phyloP scores from a whole-genome alignment of 2,113 vertebrate species.

The Syrrhaptes paradoxus region DNA sequence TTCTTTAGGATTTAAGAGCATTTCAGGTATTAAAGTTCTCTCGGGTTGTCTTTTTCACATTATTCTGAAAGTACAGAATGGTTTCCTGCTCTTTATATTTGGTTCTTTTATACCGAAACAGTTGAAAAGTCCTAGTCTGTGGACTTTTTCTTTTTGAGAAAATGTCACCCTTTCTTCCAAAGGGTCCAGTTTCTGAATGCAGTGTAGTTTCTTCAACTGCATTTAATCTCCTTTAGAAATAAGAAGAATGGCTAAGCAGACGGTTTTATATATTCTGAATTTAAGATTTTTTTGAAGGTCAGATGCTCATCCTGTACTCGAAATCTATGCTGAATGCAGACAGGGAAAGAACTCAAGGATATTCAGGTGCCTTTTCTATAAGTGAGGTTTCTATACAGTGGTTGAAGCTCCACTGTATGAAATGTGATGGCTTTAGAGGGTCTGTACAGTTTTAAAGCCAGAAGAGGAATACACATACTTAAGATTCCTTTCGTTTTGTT shows the following conservation, averaged over 20 bases:
- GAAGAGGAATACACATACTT: background rate
- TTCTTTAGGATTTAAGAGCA: constrained; percentile 67
- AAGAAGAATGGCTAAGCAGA: constrained; percentile 57
- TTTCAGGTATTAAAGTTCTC: constrained; percentile 66
- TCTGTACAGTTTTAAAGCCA: background rate
- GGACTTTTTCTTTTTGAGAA: constrained; percentile 63
- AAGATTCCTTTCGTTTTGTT: background rate
- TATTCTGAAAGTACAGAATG: constrained; percentile 67
- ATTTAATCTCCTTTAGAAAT: constrained; percentile 67
- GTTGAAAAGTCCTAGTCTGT: constrained; percentile 70
- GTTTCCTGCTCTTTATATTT: constrained; percentile 71
- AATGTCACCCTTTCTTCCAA: constrained; percentile 68
- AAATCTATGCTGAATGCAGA: background rate
- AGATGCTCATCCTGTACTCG: background rate
- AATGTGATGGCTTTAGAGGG: background rate
- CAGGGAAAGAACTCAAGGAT: constrained; percentile 4
- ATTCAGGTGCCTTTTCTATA: background rate
- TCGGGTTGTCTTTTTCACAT: constrained; percentile 67
- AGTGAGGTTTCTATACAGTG: background rate
- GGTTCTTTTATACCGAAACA: constrained; percentile 67
- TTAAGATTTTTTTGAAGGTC: constrained; percentile 37
- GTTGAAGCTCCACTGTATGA: background rate
- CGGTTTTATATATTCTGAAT: constrained; percentile 54
- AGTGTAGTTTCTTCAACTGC: constrained; percentile 44
- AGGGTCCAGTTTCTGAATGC: constrained; percentile 54